phyloP scores from a whole-genome alignment of 2,113 vertebrate species.

The Monopterus albus region DNA sequence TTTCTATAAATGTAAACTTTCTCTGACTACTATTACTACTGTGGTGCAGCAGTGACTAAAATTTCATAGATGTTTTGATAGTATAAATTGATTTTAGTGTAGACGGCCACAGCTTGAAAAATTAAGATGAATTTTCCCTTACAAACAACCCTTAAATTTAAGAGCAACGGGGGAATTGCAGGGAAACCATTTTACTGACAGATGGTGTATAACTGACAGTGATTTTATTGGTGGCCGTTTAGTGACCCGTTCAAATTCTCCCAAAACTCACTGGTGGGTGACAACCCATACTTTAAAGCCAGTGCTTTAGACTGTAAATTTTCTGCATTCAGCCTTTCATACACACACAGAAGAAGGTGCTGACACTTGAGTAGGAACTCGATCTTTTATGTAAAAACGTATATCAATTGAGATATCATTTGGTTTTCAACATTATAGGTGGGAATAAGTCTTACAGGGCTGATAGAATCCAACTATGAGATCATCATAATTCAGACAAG shows the following conservation, averaged over 20 bases:
- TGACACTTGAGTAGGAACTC: not conserved
- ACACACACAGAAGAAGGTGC: not conserved
- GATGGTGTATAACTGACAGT: conserved; percentile 5
- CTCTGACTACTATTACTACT: not conserved
- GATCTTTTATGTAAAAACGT: conserved; percentile 11
- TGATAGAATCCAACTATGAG: not conserved
- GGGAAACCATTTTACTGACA: conserved; percentile 19
- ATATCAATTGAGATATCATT: not conserved
- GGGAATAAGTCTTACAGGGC: not conserved
- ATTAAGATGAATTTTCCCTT: not conserved
- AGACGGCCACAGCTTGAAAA: not conserved
- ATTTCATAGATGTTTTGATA: no score
- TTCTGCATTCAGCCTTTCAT: not conserved
- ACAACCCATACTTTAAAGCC: conserved; percentile 6
- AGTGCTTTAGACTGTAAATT: conserved; percentile 11
- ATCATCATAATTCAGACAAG: conserved; percentile 15
- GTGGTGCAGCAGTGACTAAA: no score
- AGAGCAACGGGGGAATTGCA: conserved; percentile 1
- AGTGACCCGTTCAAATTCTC: conserved; percentile 19
- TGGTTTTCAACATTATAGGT: not conserved
- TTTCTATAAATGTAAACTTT: not conserved
- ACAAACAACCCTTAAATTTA: conserved; percentile 20
- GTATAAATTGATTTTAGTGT: not conserved
- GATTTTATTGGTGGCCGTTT: conserved; percentile 2
- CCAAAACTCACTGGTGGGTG: conserved; percentile 19